Evolutionary conservation across 2,113 vertebrate genomes (phyloP).

Genomic region (Myrmophylax atrothorax): DNA sequence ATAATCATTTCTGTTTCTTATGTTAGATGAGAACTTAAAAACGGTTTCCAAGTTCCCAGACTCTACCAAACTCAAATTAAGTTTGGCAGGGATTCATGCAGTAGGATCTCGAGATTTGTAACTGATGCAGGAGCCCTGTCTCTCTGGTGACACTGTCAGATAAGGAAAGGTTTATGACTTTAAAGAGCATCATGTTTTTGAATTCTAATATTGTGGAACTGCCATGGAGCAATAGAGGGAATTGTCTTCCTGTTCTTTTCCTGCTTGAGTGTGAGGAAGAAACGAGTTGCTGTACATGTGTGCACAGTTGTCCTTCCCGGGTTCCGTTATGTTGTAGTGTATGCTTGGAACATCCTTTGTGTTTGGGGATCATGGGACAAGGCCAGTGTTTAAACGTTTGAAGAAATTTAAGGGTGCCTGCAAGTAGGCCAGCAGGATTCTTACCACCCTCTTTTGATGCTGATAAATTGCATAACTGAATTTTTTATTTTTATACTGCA

Average conservation of each 20-base stretch:
- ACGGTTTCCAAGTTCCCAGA: not conserved
- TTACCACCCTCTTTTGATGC: not conserved
- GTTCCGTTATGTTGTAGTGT: not conserved
- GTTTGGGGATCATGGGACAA: not conserved
- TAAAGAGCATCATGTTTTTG: not conserved
- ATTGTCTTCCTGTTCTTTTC: not conserved
- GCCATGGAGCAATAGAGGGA: not conserved
- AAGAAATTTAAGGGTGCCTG: not conserved
- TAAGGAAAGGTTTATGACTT: not conserved
- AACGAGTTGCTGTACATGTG: not conserved
- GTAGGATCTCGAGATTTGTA: too few relatives aligned
- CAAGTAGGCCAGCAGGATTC: not conserved
- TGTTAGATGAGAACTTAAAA: not conserved
- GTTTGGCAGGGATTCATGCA: too few relatives aligned
- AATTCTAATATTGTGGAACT: not conserved
- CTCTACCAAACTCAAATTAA: not conserved
- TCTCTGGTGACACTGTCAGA: not conserved
- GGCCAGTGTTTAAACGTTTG: not conserved
- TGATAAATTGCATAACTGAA: not conserved
- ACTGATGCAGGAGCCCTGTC: not conserved
- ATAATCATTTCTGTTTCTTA: not conserved
- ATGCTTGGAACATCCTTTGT: fast-evolving
- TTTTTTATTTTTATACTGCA: not conserved
- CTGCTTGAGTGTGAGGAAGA: not conserved
- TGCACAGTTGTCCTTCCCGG: not conserved